Evolutionary conservation across 2,113 vertebrate species (phyloP).

Genomic region (Hemicordylus capensis): DNA sequence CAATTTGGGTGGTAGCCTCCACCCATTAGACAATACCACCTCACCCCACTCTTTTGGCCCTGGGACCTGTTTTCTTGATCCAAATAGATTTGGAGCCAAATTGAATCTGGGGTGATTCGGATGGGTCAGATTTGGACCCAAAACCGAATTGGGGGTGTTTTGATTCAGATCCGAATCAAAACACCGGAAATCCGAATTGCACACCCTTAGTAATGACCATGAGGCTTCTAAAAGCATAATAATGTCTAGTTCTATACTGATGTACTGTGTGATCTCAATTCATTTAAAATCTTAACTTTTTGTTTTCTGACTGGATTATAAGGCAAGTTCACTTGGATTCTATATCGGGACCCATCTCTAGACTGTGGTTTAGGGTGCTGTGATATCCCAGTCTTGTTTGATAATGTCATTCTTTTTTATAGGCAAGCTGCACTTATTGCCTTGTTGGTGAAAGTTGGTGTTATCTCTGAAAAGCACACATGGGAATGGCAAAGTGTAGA

Average conservation of each 20-base stretch:
- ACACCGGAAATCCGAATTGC: no score
- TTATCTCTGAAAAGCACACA: conserved; percentile 90
- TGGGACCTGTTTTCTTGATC: no score
- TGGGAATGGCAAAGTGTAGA: conserved; percentile 97
- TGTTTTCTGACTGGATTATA: background rate
- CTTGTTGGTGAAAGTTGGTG: conserved; percentile 91
- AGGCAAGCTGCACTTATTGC: conserved; percentile 98
- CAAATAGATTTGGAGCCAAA: no score
- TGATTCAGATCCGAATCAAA: no score
- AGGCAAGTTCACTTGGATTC: background rate
- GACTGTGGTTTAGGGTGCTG: background rate
- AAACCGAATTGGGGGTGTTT: no score
- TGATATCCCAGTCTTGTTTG: conserved; percentile 3
- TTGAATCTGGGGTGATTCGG: no score
- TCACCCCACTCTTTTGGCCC: no score
- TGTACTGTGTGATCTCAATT: background rate
- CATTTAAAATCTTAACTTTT: background rate
- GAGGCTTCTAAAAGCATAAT: background rate
- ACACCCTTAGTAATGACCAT: no score
- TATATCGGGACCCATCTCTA: background rate
- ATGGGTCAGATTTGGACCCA: no score
- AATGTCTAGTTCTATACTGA: background rate
- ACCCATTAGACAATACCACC: no score
- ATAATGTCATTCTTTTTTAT: conserved; percentile 26
- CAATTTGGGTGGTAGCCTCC: no score